Percentiles rank a stretch among this genome's conserved stretches.
These are phyloP conservation scores for Araneus ventricosus DNA, from an alignment of 1,140 invertebrate species.

Conservation along the genomic window DNA sequence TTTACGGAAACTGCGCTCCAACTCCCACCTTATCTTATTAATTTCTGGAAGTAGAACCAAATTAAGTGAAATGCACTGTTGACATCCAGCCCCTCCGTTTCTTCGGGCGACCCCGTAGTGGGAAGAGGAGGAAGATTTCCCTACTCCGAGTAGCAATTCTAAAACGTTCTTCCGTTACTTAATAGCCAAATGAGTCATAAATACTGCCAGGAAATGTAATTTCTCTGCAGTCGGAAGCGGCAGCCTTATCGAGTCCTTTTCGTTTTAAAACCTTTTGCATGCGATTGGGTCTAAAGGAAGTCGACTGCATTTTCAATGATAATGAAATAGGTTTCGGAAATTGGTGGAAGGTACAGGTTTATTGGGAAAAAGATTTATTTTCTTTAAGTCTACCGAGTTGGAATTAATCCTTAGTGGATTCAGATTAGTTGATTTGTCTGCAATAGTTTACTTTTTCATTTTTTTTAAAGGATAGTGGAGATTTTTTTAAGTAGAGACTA, in stretches of 20 bases:
- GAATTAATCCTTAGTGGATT: neutral
- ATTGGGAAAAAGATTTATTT: neutral
- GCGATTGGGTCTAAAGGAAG: neutral
- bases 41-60: neutral
- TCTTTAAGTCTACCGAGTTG: neutral
- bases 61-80: neutral
- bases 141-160: neutral
- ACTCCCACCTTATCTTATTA: neutral
- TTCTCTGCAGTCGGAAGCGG: neutral
- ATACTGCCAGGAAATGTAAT: constrained; percentile 46
- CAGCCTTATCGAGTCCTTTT: neutral
- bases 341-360: neutral
- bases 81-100: neutral
- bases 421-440: no score
- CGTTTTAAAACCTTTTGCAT: neutral
- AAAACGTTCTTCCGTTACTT: neutral
- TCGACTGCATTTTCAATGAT: neutral
- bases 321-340: constrained; percentile 20
- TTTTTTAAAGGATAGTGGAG: no score
- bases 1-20: no score
- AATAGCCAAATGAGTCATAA: constrained; percentile 51
- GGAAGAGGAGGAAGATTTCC: neutral
- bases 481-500: no score
- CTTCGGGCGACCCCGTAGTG: neutral
- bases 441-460: no score